phyloP scores from a whole-genome alignment of 2,113 vertebrate genomes.

The Halichoerus grypus region DNA sequence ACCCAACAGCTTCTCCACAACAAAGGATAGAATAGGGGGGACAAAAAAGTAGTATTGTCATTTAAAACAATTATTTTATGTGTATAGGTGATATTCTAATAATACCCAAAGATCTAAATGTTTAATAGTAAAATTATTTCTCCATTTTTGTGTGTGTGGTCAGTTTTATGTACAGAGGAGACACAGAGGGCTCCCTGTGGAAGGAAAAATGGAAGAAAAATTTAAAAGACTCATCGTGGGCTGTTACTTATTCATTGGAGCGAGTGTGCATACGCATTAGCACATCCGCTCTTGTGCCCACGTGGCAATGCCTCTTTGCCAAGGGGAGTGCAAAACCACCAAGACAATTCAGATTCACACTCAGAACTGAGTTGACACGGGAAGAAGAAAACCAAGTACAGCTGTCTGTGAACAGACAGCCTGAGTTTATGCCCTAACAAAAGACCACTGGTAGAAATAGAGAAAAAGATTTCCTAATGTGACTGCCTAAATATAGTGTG shows the following conservation, averaged over 20 bases:
- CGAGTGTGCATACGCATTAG: background rate
- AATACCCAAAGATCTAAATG: background rate
- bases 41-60: background rate
- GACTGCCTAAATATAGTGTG: conserved; percentile 11
- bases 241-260: background rate
- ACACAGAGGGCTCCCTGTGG: background rate
- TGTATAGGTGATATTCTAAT: background rate
- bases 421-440: background rate
- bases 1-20: background rate
- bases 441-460: background rate
- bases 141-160: background rate
- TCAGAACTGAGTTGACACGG: background rate
- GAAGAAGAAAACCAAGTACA: background rate
- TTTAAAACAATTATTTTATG: conserved; percentile 15
- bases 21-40: background rate
- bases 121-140: conserved; percentile 34
- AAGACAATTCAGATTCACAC: background rate
- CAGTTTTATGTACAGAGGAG: background rate
- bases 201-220: conserved; percentile 21
- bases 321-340: background rate
- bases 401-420: background rate
- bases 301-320: background rate
- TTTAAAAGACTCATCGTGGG: background rate
- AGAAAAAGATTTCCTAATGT: conserved; percentile 36
- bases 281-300: background rate